Conservation (phyloP, 2,888 invertebrate species). For the Ophraella communa region DNA sequence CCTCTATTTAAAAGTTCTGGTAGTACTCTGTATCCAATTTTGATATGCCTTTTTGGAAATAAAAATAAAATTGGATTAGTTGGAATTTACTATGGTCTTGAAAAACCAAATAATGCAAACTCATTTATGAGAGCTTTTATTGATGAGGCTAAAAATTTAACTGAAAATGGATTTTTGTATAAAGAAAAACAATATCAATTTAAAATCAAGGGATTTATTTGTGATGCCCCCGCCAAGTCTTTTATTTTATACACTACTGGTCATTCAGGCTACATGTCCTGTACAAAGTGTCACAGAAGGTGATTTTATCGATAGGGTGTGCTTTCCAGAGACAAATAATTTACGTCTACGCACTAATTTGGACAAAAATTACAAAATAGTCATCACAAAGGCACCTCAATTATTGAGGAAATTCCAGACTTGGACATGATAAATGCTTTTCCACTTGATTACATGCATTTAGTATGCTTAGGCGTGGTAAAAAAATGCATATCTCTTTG, state of each 20-base stretch:
- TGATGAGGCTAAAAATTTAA: conserved; percentile 25
- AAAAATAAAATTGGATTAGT: conserved; percentile 33
- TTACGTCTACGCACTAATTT: conserved; percentile 23
- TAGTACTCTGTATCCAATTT: conserved; percentile 38
- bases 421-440: conserved; percentile 41
- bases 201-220: conserved; percentile 35
- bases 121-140: conserved; percentile 32
- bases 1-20: conserved; percentile 34
- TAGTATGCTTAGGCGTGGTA: conserved; percentile 32
- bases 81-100: conserved; percentile 38
- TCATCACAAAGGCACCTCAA: conserved; percentile 33
- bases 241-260: conserved; percentile 33
- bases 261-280: conserved; percentile 39
- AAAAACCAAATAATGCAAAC: conserved; percentile 36
- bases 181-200: conserved; percentile 23
- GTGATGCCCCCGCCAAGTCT: conserved; percentile 40
- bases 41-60: conserved; percentile 24
- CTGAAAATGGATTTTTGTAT: conserved; percentile 1
- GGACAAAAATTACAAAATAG: conserved; percentile 25
- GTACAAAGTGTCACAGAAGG: conserved; percentile 39
- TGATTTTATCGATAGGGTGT: conserved; percentile 20
- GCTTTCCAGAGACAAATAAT: conserved; percentile 30
- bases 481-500: conserved; percentile 31
- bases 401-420: conserved; percentile 34
- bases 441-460: conserved; percentile 39